Evolutionary conservation across 2,888 invertebrate genomes (phyloP).

Genomic region (Penaeus monodon): DNA sequence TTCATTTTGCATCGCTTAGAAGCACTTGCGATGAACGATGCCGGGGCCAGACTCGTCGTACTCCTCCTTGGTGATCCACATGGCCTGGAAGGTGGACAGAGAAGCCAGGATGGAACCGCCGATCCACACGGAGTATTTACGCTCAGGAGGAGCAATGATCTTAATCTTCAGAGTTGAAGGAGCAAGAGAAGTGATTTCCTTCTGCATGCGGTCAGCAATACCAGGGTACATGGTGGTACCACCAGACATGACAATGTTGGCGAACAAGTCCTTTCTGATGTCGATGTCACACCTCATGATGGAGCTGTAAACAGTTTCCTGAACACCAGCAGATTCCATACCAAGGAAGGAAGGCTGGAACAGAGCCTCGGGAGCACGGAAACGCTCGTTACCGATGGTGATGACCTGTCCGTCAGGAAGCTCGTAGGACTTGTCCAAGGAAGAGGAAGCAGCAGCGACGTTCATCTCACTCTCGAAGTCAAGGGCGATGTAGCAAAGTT

Average conservation of each 20-base stretch:
- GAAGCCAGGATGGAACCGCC: slow-evolving; percentile 15
- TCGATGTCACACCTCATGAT: slow-evolving; percentile 69
- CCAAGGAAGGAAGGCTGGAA: slow-evolving; percentile 63
- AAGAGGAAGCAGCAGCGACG: too few species aligned
- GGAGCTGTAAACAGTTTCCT: slow-evolving; percentile 76
- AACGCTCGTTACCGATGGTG: too few species aligned
- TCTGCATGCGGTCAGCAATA: slow-evolving; percentile 76
- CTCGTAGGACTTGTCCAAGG: too few species aligned
- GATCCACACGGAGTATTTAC: slow-evolving; percentile 80
- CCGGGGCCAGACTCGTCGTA: slow-evolving; percentile 12
- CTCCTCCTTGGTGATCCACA: slow-evolving; percentile 21
- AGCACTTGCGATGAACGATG: slow-evolving; percentile 13
- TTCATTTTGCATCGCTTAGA: background rate
- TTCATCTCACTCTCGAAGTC: too few species aligned
- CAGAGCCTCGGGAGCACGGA: slow-evolving; percentile 26
- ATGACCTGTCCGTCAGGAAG: too few species aligned
- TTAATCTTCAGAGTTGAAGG: slow-evolving; percentile 94
- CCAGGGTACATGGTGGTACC: slow-evolving; percentile 11
- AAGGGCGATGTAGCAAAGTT: too few species aligned
- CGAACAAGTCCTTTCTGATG: slow-evolving; percentile 66
- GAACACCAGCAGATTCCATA: slow-evolving; percentile 85
- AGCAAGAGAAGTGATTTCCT: slow-evolving; percentile 88
- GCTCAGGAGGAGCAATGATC: slow-evolving; percentile 91
- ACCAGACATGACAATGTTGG: slow-evolving; percentile 16
- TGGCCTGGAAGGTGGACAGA: slow-evolving; percentile 19